A percentile compares a stretch with the other conserved stretches of the same genome.
Conservation (phyloP, 2,113 vertebrate genomes). For the Epinephelus cyanopodus region DNA sequence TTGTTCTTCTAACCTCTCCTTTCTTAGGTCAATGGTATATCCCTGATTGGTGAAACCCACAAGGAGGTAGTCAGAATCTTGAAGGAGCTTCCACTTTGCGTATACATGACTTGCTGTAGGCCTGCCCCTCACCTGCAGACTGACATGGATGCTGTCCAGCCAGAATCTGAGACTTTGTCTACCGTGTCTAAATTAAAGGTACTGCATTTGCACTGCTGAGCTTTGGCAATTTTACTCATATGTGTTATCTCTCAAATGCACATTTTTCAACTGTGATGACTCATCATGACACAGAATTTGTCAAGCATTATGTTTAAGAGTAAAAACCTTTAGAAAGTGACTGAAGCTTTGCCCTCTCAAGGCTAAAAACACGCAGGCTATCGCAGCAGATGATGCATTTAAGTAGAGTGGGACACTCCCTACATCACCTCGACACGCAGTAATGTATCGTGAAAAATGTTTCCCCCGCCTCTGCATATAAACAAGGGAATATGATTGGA, state of each 20-base stretch:
- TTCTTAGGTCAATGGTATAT: slow-evolving; percentile 91
- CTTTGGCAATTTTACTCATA: background rate
- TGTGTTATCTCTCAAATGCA: background rate
- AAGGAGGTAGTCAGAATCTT: slow-evolving; percentile 95
- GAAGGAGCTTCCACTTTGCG: slow-evolving; percentile 92
- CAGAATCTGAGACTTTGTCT: slow-evolving; percentile 69
- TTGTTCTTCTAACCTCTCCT: background rate
- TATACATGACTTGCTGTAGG: slow-evolving; percentile 93
- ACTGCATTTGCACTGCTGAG: background rate
- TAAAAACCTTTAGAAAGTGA: background rate
- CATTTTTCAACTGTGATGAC: background rate
- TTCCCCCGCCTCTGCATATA: slow-evolving; percentile 26
- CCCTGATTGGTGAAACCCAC: slow-evolving; percentile 93
- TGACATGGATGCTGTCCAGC: slow-evolving; percentile 76
- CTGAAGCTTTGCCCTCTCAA: background rate
- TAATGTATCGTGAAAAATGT: slow-evolving; percentile 34
- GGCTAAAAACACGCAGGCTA: background rate
- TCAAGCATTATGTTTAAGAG: background rate
- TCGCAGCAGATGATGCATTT: slow-evolving; percentile 20
- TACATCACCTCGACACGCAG: slow-evolving; percentile 24
- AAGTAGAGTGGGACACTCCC: background rate
- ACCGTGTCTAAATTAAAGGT: slow-evolving; percentile 65
- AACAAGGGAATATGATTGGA: slow-evolving; percentile 22
- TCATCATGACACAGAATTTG: background rate
- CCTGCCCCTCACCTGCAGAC: slow-evolving; percentile 77